These are phyloP conservation scores for Engystomops pustulosus DNA, from an alignment of 2,113 vertebrate genomes.

Conservation along the genomic window DNA sequence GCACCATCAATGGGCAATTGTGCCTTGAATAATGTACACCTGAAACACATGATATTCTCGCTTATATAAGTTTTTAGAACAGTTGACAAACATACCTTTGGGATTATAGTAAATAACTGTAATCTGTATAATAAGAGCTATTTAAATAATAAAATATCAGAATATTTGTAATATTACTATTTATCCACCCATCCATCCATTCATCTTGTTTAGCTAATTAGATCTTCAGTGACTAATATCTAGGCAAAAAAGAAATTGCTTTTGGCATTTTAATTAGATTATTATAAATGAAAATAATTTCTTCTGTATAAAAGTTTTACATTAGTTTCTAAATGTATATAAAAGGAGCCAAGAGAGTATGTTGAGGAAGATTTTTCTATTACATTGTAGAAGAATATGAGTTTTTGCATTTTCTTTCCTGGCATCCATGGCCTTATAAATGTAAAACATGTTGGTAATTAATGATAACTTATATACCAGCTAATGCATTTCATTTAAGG, in stretches of 20 bases:
- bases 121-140: too few relatives aligned
- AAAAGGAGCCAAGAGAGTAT: not conserved
- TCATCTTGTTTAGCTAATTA: not conserved
- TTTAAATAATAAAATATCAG: too few relatives aligned
- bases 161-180: too few relatives aligned
- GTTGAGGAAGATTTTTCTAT: not conserved
- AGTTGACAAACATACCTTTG: too few relatives aligned
- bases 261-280: not conserved
- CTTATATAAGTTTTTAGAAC: too few relatives aligned
- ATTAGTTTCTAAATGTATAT: not conserved
- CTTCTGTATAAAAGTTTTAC: not conserved
- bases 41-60: too few relatives aligned
- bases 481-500: conserved; percentile 12
- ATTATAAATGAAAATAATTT: not conserved
- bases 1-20: too few relatives aligned
- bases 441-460: conserved; percentile 21
- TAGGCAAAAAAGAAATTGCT: not conserved
- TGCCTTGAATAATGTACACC: too few relatives aligned
- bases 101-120: too few relatives aligned
- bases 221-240: not conserved
- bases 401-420: conserved; percentile 1
- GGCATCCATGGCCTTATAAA: conserved; percentile 5
- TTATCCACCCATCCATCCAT: not conserved
- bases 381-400: not conserved
- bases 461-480: conserved; percentile 5